Evolutionary conservation across 2,797 vertebrate genomes (phyloP).

Genomic region (Gymnopithys bicolor): DNA sequence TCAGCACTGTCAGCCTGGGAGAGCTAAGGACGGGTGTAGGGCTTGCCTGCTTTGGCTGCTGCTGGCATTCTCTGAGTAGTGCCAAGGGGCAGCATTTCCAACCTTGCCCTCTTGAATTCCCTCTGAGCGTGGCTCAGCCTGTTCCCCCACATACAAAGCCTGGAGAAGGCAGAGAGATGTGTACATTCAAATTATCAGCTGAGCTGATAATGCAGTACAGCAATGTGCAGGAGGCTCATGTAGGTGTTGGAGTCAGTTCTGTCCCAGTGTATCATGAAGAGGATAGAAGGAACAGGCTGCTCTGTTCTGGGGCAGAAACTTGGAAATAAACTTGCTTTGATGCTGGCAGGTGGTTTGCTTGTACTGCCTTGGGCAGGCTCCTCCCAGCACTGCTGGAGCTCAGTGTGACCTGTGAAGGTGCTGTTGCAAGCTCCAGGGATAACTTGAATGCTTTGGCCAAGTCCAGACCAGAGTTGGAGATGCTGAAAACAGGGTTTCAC

Average conservation of each 20-base stretch:
- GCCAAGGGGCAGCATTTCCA: neutral
- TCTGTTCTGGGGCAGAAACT: neutral
- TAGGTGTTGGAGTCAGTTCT: neutral
- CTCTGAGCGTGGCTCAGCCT: neutral
- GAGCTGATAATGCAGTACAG: neutral
- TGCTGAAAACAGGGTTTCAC: neutral
- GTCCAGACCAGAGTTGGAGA: neutral
- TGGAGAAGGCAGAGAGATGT: neutral
- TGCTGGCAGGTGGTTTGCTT: neutral
- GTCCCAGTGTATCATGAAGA: neutral
- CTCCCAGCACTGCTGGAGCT: neutral
- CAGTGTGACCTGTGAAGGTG: accelerated
- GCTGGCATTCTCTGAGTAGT: neutral
- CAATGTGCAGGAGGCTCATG: accelerated
- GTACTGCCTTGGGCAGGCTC: neutral
- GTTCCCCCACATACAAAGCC: neutral
- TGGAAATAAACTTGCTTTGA: neutral
- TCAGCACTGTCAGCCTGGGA: neutral
- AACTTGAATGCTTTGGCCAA: neutral
- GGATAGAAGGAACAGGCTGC: neutral
- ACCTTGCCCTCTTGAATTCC: neutral
- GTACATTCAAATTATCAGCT: neutral
- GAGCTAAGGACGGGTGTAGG: neutral
- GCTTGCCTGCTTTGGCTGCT: neutral
- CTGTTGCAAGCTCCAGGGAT: neutral